A percentile compares a stretch with the other conserved stretches of the same genome.
Conservation (phyloP, 2,797 vertebrate genomes). For the Xerus rutilus region DNA sequence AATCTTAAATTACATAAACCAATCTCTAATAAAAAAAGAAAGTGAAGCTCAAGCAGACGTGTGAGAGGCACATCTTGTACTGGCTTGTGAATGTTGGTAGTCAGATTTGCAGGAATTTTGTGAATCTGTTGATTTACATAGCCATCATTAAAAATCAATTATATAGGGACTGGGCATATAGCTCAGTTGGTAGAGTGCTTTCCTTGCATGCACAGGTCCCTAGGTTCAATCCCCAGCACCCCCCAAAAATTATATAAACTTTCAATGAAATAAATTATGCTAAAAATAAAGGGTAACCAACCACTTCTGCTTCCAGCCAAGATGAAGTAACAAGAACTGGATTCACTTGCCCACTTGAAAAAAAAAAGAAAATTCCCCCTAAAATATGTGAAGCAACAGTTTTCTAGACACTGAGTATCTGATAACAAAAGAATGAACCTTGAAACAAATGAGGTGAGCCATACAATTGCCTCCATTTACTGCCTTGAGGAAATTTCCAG, state of each 20-base stretch:
- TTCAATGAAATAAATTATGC: slow-evolving; percentile 27
- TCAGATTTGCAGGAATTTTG: background rate
- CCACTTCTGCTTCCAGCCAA: background rate
- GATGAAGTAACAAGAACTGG: background rate
- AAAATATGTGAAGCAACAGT: slow-evolving; percentile 14
- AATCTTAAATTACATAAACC: background rate
- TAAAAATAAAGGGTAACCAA: slow-evolving; percentile 20
- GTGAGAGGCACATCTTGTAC: background rate
- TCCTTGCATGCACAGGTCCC: too few species aligned
- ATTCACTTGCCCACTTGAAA: background rate
- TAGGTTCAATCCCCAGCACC: too few species aligned
- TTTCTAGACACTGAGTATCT: background rate
- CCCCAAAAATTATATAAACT: background rate
- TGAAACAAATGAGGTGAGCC: background rate
- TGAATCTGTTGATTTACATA: background rate
- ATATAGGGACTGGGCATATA: background rate
- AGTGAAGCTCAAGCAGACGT: background rate
- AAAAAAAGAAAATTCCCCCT: background rate
- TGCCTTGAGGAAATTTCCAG: background rate
- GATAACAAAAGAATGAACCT: background rate
- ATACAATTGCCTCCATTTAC: background rate
- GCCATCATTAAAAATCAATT: background rate
- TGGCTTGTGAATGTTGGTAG: background rate
- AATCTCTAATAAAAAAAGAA: background rate
- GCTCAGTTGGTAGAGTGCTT: too few species aligned